Percentiles rank a stretch among this genome's conserved stretches.
phyloP scores from a whole-genome alignment of 2,113 vertebrate species.

The Charadrius vociferus region DNA sequence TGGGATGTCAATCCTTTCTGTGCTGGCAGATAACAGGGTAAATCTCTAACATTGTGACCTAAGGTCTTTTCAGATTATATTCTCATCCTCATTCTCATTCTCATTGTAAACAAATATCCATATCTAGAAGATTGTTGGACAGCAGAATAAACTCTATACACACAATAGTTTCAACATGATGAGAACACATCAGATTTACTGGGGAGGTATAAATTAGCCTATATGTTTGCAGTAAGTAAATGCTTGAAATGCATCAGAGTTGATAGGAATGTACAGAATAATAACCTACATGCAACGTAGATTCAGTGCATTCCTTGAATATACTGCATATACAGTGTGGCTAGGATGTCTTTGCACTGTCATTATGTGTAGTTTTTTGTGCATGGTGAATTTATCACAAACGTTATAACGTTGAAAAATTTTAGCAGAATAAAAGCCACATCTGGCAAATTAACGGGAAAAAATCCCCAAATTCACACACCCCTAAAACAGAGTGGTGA shows the following conservation, averaged over 20 bases:
- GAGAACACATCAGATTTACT: background rate
- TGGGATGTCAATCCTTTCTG: background rate
- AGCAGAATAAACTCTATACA: background rate
- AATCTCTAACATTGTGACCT: background rate
- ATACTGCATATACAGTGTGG: background rate
- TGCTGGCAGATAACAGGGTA: background rate
- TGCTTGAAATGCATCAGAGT: background rate
- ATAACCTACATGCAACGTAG: background rate
- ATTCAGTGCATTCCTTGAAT: background rate
- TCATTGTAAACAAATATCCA: background rate
- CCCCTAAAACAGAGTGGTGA: background rate
- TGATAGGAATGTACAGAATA: background rate
- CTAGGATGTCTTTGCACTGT: background rate
- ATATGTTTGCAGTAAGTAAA: background rate
- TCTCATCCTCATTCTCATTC: background rate
- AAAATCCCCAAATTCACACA: background rate
- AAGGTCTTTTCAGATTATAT: background rate
- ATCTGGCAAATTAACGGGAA: background rate
- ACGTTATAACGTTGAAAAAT: background rate
- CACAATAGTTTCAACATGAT: background rate
- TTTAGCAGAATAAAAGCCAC: background rate
- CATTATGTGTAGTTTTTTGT: background rate
- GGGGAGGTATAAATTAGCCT: background rate
- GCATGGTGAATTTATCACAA: background rate
- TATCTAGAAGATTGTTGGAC: background rate